Conservation (phyloP, 2,797 vertebrate species). For the Mormyrops boulengeri region DNA sequence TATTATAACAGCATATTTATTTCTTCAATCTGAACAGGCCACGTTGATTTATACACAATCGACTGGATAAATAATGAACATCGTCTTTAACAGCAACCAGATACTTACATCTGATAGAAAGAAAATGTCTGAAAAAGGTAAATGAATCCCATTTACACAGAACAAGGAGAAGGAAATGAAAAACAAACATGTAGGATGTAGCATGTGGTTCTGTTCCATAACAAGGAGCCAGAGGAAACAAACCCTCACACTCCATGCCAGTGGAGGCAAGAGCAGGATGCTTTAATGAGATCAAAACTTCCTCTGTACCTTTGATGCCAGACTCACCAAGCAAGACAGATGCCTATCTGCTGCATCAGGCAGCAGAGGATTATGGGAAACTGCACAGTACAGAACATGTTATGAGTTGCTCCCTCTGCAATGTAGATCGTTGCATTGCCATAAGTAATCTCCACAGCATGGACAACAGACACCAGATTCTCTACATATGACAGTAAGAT, state of each 20-base stretch:
- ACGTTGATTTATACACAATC: neutral
- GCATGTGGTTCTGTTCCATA: neutral
- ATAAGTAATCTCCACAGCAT: neutral
- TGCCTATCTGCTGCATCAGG: too few relatives aligned
- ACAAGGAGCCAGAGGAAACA: neutral
- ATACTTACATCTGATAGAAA: neutral
- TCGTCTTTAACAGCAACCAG: neutral
- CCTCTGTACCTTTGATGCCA: neutral
- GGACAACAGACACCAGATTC: neutral
- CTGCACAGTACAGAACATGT: neutral
- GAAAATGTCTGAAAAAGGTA: neutral
- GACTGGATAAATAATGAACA: neutral
- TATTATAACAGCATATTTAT: neutral
- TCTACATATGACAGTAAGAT: neutral
- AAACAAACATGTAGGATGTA: constrained; percentile 2
- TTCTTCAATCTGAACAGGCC: neutral
- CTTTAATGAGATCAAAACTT: neutral
- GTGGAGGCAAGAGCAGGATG: neutral
- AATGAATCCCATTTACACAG: neutral
- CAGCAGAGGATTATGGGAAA: neutral
- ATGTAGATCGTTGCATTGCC: neutral
- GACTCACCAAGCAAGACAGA: neutral
- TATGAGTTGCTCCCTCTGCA: neutral
- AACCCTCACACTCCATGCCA: neutral
- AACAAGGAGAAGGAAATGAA: neutral